Conservation (phyloP, 1,140 invertebrate genomes). For the Drosophila dunni region DNA sequence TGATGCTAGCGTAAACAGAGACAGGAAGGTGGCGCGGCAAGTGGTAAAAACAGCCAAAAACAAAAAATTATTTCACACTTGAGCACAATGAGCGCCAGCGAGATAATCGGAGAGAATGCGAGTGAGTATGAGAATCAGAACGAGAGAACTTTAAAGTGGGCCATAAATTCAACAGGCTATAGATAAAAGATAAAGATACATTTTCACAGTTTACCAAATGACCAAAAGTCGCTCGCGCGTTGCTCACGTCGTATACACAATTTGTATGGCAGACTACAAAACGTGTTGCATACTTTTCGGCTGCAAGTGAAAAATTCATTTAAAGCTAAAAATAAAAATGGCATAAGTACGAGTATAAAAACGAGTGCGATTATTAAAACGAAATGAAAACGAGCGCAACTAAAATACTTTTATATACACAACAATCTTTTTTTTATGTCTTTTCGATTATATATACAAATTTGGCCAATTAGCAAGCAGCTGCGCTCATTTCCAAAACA, state of each 20-base stretch:
- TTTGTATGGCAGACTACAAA: slow-evolving; percentile 28
- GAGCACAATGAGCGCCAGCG: slow-evolving; percentile 19
- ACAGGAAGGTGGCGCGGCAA: slow-evolving; percentile 36
- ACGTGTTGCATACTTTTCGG: slow-evolving; percentile 67
- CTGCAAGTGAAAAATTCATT: slow-evolving; percentile 30
- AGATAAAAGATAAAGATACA: slow-evolving; percentile 37
- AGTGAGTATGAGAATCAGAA: background rate
- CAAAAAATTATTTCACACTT: slow-evolving; percentile 22
- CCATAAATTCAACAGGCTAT: slow-evolving; percentile 55
- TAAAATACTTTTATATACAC: slow-evolving; percentile 28
- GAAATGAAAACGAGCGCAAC: slow-evolving; percentile 33
- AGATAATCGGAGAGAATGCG: slow-evolving; percentile 1
- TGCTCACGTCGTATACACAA: slow-evolving; percentile 75
- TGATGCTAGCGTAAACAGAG: slow-evolving; percentile 75
- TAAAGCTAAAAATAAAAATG: slow-evolving; percentile 43
- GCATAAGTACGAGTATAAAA: slow-evolving; percentile 19
- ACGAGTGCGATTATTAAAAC: slow-evolving; percentile 20
- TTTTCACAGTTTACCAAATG: slow-evolving; percentile 36
- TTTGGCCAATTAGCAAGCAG: slow-evolving; percentile 47
- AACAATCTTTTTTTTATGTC: slow-evolving; percentile 7
- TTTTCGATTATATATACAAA: slow-evolving; percentile 30
- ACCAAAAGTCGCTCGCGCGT: slow-evolving; percentile 45
- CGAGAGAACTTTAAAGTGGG: slow-evolving; percentile 47
- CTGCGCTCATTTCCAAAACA: slow-evolving; percentile 46
- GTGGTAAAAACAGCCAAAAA: slow-evolving; percentile 12